A percentile compares a stretch with the other conserved stretches of the same genome.
Evolutionary conservation across 2,113 vertebrate genomes (phyloP).

Genomic region (Tragelaphus scriptus): DNA sequence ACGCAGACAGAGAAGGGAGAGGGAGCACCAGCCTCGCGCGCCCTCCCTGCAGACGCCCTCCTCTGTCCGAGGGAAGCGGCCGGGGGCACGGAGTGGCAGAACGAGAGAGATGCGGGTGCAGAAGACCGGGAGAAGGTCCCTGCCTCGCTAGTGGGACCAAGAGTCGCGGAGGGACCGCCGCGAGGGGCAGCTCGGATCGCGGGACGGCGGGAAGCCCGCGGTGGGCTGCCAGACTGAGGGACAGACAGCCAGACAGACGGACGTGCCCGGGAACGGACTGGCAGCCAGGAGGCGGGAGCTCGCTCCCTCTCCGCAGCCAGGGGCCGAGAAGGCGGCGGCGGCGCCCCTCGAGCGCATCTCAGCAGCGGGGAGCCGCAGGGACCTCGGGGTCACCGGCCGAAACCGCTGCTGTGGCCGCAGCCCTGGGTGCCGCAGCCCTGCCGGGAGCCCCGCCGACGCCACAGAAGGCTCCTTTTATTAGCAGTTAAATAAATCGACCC

Average conservation of each 20-base stretch:
- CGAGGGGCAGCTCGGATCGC: neutral
- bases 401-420: neutral
- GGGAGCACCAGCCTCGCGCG: neutral
- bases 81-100: neutral
- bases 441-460: neutral
- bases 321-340: neutral
- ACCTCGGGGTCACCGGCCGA: neutral
- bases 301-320: neutral
- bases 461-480: neutral
- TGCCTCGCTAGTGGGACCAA: neutral
- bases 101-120: neutral
- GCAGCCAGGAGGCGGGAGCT: neutral
- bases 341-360: neutral
- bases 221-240: neutral
- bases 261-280: neutral
- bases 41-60: neutral
- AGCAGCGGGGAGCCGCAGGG: neutral
- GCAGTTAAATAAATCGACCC: conserved; percentile 46
- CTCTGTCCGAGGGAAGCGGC: neutral
- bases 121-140: neutral
- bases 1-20: conserved; percentile 11
- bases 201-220: neutral
- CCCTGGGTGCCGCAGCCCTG: neutral
- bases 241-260: neutral
- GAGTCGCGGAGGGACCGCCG: neutral